Evolutionary conservation across 2,888 invertebrate species (phyloP).

Genomic region (Drosophila nigritarsus): DNA sequence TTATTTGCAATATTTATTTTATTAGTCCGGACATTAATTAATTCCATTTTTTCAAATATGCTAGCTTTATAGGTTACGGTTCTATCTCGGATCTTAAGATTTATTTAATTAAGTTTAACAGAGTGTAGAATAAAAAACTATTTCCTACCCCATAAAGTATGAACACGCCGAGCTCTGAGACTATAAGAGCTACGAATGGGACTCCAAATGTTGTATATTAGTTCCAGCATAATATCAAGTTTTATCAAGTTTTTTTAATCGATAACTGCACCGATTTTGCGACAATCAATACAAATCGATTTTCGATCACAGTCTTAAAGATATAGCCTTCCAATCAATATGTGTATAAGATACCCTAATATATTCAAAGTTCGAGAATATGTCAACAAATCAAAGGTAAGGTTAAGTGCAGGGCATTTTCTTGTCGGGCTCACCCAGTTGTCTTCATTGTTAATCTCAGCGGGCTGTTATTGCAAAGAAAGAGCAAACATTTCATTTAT

Average conservation of each 20-base stretch:
- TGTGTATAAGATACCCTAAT: too few relatives aligned
- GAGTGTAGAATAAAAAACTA: too few relatives aligned
- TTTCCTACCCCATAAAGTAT: too few relatives aligned
- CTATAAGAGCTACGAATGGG: not conserved
- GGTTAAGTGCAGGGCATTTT: slow-evolving; percentile 12
- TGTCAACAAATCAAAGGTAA: not conserved
- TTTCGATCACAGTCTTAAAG: too few relatives aligned
- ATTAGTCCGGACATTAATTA: too few relatives aligned
- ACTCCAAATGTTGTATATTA: not conserved
- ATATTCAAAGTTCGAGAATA: not conserved
- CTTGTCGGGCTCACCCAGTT: slow-evolving; percentile 1
- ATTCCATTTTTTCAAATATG: too few relatives aligned
- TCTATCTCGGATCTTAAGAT: not conserved
- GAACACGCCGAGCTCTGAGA: not conserved
- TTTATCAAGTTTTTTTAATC: not conserved
- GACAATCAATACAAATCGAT: not conserved
- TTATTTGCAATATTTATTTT: too few relatives aligned
- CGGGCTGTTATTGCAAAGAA: slow-evolving; percentile 14
- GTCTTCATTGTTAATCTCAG: slow-evolving; percentile 11
- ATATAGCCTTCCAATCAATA: too few relatives aligned
- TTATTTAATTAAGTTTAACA: too few relatives aligned
- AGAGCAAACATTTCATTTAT: slow-evolving; percentile 46
- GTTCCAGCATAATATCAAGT: not conserved
- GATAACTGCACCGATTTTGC: not conserved
- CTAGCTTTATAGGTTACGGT: not conserved